Evolutionary conservation across 2,113 vertebrate genomes (phyloP).

Genomic region (Rhinopithecus roxellana): DNA sequence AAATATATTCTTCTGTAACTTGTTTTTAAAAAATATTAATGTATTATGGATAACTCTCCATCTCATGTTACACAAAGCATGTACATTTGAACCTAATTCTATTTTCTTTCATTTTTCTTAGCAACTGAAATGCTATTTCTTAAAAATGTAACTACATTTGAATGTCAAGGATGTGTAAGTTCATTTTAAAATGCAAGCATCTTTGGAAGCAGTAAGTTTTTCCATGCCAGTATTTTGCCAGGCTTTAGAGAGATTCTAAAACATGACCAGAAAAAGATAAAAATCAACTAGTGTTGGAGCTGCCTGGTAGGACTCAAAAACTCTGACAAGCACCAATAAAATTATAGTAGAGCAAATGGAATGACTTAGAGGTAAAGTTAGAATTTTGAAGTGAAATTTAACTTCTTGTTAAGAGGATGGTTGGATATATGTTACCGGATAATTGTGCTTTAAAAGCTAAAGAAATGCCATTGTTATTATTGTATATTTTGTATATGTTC

Average conservation of each 20-base stretch:
- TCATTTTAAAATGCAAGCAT: conserved; percentile 24
- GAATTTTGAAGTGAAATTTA: not conserved
- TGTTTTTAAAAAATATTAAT: not conserved
- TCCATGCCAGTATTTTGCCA: not conserved
- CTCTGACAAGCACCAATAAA: not conserved
- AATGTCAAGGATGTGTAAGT: not conserved
- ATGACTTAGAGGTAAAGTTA: not conserved
- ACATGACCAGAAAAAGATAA: not conserved
- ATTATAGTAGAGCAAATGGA: not conserved
- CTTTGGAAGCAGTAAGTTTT: conserved; percentile 20
- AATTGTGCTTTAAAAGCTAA: not conserved
- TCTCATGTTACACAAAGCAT: not conserved
- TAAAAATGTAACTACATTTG: not conserved
- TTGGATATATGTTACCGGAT: not conserved
- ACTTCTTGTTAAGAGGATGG: not conserved
- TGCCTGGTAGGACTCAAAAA: not conserved
- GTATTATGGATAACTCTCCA: not conserved
- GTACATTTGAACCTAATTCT: not conserved
- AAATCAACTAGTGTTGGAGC: not conserved
- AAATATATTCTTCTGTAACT: not conserved
- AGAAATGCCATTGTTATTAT: not conserved
- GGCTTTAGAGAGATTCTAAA: not conserved
- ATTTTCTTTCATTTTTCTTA: not conserved
- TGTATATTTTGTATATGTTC: not conserved
- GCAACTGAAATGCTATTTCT: conserved; percentile 5